Conservation (phyloP, 1,140 invertebrate species). For the Drosophila novamexicana region DNA sequence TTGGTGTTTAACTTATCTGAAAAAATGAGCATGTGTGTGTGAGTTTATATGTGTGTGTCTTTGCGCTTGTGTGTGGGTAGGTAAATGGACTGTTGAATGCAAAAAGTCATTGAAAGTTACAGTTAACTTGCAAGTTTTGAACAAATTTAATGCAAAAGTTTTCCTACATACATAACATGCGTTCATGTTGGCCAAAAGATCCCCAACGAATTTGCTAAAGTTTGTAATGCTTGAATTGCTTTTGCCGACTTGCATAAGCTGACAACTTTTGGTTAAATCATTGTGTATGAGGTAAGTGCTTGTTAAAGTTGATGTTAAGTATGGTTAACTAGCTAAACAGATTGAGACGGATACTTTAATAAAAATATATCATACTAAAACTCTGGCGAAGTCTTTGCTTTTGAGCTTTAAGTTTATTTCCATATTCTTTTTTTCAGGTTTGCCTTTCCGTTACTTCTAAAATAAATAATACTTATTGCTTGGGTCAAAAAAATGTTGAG, state of each 20-base stretch:
- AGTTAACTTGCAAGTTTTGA: slow-evolving; percentile 64
- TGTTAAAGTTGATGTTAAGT: slow-evolving; percentile 31
- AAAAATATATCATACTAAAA: no score
- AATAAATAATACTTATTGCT: neutral
- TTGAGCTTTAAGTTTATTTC: neutral
- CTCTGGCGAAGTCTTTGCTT: no score
- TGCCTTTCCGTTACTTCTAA: no score
- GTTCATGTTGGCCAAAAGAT: slow-evolving; percentile 33
- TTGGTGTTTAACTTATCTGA: slow-evolving; percentile 31
- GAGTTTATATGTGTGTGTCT: slow-evolving; percentile 7
- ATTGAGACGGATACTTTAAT: neutral
- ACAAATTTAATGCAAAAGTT: slow-evolving; percentile 56
- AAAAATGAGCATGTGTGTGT: slow-evolving; percentile 10
- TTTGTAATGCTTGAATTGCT: slow-evolving; percentile 55
- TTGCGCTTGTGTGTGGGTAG: slow-evolving; percentile 8
- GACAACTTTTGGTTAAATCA: slow-evolving; percentile 35
- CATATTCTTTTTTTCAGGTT: neutral
- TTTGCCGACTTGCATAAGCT: slow-evolving; percentile 34
- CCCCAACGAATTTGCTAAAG: slow-evolving; percentile 31
- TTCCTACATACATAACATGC: slow-evolving; percentile 49
- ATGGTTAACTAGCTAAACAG: slow-evolving; percentile 26
- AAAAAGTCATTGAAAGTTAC: slow-evolving; percentile 71
- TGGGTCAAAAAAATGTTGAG: slow-evolving; percentile 20
- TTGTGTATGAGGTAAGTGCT: slow-evolving; percentile 16
- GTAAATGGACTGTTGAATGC: slow-evolving; percentile 66